phyloP scores from a whole-genome alignment of 2,113 vertebrate genomes.

The Zonotrichia leucophrys region DNA sequence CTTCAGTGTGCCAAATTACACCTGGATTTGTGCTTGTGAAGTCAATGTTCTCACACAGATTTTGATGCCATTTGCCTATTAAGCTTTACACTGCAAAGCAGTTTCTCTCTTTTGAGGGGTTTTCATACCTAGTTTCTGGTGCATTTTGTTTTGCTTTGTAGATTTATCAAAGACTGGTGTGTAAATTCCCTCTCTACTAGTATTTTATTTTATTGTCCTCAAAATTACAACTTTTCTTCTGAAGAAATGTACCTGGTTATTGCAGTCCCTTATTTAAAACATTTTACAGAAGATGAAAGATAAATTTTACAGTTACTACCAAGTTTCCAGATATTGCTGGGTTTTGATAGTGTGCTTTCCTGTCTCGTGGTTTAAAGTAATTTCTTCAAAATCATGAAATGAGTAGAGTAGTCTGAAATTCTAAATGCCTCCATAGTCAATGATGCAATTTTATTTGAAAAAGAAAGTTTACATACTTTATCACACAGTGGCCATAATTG shows the following conservation, averaged over 20 bases:
- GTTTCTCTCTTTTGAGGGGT: neutral
- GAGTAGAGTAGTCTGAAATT: neutral
- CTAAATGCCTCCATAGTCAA: neutral
- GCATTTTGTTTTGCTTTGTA: neutral
- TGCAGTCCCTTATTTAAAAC: neutral
- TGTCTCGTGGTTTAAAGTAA: neutral
- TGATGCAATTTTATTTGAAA: neutral
- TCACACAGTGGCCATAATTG: neutral
- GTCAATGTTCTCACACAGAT: neutral
- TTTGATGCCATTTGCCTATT: neutral
- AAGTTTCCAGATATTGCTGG: neutral
- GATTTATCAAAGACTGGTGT: neutral
- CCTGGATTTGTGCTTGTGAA: neutral
- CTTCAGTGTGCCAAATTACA: neutral
- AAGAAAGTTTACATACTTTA: neutral
- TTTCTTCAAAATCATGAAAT: neutral
- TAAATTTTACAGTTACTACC: neutral
- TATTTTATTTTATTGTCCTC: neutral
- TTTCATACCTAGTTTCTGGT: neutral
- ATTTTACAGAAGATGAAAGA: neutral
- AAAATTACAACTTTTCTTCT: neutral
- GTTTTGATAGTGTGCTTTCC: neutral
- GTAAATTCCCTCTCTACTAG: neutral
- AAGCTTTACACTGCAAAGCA: neutral
- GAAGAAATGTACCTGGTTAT: neutral